Conservation (phyloP, 2,797 vertebrate species). For the Philypnodon macrostomus region DNA sequence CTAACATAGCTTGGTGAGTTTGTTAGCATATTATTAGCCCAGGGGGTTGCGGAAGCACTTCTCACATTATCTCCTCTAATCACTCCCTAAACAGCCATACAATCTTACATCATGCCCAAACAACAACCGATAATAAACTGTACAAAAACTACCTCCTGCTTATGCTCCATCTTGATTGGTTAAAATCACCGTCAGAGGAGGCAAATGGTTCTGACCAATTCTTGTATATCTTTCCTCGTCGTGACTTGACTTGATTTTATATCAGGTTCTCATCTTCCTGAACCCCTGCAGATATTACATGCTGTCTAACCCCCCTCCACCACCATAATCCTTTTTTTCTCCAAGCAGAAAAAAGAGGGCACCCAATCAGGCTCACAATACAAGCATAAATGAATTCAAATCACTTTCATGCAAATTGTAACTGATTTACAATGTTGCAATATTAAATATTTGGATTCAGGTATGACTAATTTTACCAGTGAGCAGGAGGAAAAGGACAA, state of each 20-base stretch:
- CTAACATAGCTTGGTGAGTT: conserved; percentile 62
- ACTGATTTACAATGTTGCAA: conserved; percentile 41
- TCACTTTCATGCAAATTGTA: conserved; percentile 47
- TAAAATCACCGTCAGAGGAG: conserved; percentile 39
- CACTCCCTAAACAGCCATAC: conserved; percentile 54
- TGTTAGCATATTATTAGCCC: conserved; percentile 67
- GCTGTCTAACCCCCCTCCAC: not conserved
- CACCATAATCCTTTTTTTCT: not conserved
- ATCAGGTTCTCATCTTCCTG: conserved; percentile 37
- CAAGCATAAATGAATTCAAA: conserved; percentile 41
- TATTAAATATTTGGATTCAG: conserved; percentile 35
- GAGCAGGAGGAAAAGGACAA: conserved; percentile 9
- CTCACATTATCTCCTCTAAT: conserved; percentile 66
- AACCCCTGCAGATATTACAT: conserved; percentile 28
- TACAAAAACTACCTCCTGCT: conserved; percentile 8
- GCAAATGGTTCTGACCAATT: conserved; percentile 27
- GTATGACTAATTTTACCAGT: conserved; percentile 39
- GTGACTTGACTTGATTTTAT: conserved; percentile 41
- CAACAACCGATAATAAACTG: conserved; percentile 35
- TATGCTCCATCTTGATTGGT: conserved; percentile 48
- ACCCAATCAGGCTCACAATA: conserved; percentile 43
- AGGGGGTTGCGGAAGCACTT: conserved; percentile 59
- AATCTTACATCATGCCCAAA: conserved; percentile 38
- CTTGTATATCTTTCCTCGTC: conserved; percentile 26
- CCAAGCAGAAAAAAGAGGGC: conserved; percentile 36